These are phyloP conservation scores for Gambusia holbrooki DNA, from an alignment of 2,113 vertebrate species.

Conservation along the genomic window DNA sequence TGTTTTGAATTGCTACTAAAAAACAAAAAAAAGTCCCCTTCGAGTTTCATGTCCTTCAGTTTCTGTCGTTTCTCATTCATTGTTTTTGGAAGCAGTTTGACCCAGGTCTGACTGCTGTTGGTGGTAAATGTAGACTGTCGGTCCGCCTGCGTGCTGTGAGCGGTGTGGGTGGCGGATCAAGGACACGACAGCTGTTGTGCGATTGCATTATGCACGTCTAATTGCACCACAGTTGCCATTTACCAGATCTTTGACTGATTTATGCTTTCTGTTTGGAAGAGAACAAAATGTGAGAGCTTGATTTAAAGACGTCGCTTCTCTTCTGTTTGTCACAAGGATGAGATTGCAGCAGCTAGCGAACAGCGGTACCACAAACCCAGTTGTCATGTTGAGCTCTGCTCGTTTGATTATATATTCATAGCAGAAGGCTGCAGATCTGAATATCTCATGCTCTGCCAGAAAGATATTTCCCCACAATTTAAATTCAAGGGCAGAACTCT, in stretches of 20 bases:
- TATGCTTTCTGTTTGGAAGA: slow-evolving; percentile 10
- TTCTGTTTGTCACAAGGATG: slow-evolving; percentile 1
- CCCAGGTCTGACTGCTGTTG: slow-evolving; percentile 4
- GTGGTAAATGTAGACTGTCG: not conserved
- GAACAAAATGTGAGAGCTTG: not conserved
- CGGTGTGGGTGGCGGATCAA: slow-evolving; percentile 25
- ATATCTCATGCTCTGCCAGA: slow-evolving; percentile 72
- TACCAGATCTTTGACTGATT: slow-evolving; percentile 14
- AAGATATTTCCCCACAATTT: slow-evolving; percentile 67
- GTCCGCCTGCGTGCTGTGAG: slow-evolving; percentile 7
- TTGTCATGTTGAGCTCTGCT: slow-evolving; percentile 18
- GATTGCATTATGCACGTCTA: slow-evolving; percentile 30
- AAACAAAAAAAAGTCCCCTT: not conserved
- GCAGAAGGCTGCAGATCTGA: slow-evolving; percentile 53
- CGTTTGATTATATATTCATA: slow-evolving; percentile 61
- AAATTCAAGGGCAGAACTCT: not conserved
- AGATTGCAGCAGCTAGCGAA: slow-evolving; percentile 3
- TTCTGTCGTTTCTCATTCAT: not conserved
- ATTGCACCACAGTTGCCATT: slow-evolving; percentile 26
- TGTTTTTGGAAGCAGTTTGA: not conserved
- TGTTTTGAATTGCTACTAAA: not conserved
- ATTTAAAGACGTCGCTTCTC: slow-evolving; percentile 20
- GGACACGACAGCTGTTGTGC: slow-evolving; percentile 33
- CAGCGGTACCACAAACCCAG: slow-evolving; percentile 1
- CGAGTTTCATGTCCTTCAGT: not conserved